Base-by-base conservation (phyloP, 2,888 invertebrate genomes). In the Trypoxylon attenuatum region DNA sequence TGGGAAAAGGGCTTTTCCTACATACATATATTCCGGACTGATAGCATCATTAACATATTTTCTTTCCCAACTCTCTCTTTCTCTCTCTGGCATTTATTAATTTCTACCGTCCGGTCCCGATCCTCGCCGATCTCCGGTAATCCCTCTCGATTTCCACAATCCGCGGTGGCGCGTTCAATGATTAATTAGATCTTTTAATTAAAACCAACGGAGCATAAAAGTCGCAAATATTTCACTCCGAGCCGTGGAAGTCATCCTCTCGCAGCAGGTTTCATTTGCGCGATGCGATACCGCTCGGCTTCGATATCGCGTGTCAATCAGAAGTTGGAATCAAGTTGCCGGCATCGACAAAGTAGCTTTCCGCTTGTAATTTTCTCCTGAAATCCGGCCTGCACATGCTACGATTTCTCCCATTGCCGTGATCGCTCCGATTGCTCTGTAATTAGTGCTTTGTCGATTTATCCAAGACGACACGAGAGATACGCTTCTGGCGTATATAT, bases 281-380 rank as follows among this genome's bases (percentile, higher is more conserved):
- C 13, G 10, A n/a, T 42, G 16, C 45, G n/a, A 46, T 49, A 19
- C 38, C 45, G n/a, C 21, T 5, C 22, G 33, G 16, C 3, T 6
- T 5, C 38, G 18, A 56, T 15, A 19, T 10, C 22, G 10, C 6
- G 21, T 42, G 42, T 64, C 58, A 33, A 42, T 60, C 19, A 21
- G 8, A 58, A 63, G 29, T 51, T 53, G 2, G 27, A 25, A 5
- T 5, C 2, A 5, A 41, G 8, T 27, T 50, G 2, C 39, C n/a
- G n/a, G n/a, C n/a, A n/a, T 2, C 8, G 22, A 42, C 23, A 42
- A 25, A 25, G n/a, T n/a, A n/a, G n/a, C n/a, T n/a, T n/a, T n/a
- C n/a, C n/a, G n/a, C n/a, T n/a, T n/a, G n/a, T n/a, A n/a, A n/a
- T n/a, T n/a, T n/a, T n/a, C n/a, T n/a, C n/a, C n/a, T n/a, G n/a